phyloP scores from a whole-genome alignment of 2,888 invertebrate species.

The Hedya salicella region DNA sequence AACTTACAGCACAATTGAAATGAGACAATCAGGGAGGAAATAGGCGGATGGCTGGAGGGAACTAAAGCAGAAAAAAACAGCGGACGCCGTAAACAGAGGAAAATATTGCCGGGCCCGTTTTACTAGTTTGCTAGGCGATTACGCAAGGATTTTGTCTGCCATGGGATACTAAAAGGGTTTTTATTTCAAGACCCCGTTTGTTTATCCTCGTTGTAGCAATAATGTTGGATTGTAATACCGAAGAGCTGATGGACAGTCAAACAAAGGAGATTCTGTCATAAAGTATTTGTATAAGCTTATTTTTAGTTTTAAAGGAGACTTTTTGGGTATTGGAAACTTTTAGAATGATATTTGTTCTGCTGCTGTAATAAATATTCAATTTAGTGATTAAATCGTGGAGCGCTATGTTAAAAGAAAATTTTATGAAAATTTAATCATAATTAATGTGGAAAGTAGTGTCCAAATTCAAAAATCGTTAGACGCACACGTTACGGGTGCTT shows the following conservation, averaged over 20 bases:
- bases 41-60: constrained; percentile 52
- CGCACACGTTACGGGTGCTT: too few species aligned
- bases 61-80: constrained; percentile 15
- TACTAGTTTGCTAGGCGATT: constrained; percentile 17
- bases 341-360: too few species aligned
- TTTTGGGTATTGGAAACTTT: too few species aligned
- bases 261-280: background rate
- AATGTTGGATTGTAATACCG: background rate
- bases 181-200: background rate
- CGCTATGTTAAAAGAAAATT: too few species aligned
- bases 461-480: too few species aligned
- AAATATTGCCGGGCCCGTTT: constrained; percentile 13
- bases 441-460: too few species aligned
- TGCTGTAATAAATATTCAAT: too few species aligned
- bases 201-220: constrained; percentile 8
- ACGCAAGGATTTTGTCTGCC: constrained; percentile 14
- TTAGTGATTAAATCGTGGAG: too few species aligned
- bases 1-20: constrained; percentile 51
- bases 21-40: constrained; percentile 63
- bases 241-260: background rate
- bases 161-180: constrained; percentile 22
- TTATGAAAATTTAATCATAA: too few species aligned
- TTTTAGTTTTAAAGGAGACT: too few species aligned
- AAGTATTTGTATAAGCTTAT: too few species aligned
- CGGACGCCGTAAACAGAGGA: constrained; percentile 6